Conservation (phyloP, 2,113 vertebrate genomes). For the Charina bottae region DNA sequence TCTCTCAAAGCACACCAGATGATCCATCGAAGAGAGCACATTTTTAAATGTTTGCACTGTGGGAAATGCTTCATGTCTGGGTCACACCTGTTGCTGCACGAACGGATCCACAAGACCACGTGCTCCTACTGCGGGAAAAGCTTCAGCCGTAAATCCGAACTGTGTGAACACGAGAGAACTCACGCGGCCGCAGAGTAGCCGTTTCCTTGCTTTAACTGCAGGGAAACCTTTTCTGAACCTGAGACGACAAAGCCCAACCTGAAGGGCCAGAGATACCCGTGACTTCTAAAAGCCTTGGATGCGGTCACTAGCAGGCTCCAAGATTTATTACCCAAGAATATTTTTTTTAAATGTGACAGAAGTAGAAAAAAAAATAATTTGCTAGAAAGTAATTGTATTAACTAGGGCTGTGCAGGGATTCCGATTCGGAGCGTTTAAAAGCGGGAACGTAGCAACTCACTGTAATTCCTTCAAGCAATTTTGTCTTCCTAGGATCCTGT, state of each 20-base stretch:
- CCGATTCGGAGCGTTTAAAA: background rate
- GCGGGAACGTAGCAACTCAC: background rate
- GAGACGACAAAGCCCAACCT: background rate
- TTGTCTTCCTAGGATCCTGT: background rate
- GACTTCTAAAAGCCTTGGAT: background rate
- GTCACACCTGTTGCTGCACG: conserved; percentile 20
- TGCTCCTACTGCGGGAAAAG: conserved; percentile 55
- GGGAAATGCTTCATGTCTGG: conserved; percentile 54
- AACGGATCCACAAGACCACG: conserved; percentile 18
- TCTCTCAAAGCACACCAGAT: background rate
- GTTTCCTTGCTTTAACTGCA: conserved; percentile 43
- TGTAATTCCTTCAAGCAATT: background rate
- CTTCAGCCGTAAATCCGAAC: conserved; percentile 44
- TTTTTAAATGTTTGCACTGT: conserved; percentile 47
- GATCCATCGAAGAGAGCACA: conserved; percentile 10
- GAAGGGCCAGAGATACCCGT: background rate
- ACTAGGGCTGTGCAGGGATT: background rate
- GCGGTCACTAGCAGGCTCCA: background rate
- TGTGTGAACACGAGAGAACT: conserved; percentile 42
- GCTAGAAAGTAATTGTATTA: background rate
- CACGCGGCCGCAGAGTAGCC: conserved; percentile 48
- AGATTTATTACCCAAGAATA: background rate
- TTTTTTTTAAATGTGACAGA: background rate
- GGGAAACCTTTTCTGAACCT: background rate
- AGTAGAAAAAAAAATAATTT: background rate